Base-by-base conservation (phyloP, 1,140 invertebrate species). In the Anoplophora glabripennis region DNA sequence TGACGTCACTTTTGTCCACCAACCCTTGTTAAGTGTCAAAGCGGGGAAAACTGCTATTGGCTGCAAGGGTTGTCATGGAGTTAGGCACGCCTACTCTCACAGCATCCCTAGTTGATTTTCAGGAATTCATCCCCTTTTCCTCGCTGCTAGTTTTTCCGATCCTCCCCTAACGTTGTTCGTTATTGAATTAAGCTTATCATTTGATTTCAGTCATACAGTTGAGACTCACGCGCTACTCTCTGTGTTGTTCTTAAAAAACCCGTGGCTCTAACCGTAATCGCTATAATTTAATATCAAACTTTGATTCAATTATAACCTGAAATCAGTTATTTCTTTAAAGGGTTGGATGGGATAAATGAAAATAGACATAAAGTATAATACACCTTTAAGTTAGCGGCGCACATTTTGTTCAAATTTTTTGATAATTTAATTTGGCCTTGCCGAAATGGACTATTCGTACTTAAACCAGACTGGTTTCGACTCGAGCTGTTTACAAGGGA, bases 161-260 rank as follows among this genome's bases (percentile, higher is more conserved):
- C 70, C 68, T 67, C 68, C 66, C 68, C 59, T 60, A 62, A 68
- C 57, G 53, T 54, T 61, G 65, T 42, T 54, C 65, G 81, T 85
- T 84, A 85, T 85, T 84, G 83, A 85, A 85, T 85, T 85, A 85
- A 82, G 82, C 81, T 84, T 83, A 85, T 85, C 84, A 85, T 85
- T 85, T 84, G 83, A 84, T 85, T 85, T 85, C 81, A 81, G 76
- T 80, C 78, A 78, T 77, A 80, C 78, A 79, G 80, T 80, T 79
- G 81, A 80, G 64, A 66, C 65, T 67, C 64, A 69, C 72, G 70
- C 67, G 71, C 59, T 63, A 69, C 66, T 57, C 42, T 18, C 61
- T 56, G 66, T 63, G 60, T 56, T 56, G 58, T 66, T 63, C 65
- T 67, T 65, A 67, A 66, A 72, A 72, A 73, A 73, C 69, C 64